Conservation (phyloP, 2,113 vertebrate genomes). For the Pluvianellus socialis region DNA sequence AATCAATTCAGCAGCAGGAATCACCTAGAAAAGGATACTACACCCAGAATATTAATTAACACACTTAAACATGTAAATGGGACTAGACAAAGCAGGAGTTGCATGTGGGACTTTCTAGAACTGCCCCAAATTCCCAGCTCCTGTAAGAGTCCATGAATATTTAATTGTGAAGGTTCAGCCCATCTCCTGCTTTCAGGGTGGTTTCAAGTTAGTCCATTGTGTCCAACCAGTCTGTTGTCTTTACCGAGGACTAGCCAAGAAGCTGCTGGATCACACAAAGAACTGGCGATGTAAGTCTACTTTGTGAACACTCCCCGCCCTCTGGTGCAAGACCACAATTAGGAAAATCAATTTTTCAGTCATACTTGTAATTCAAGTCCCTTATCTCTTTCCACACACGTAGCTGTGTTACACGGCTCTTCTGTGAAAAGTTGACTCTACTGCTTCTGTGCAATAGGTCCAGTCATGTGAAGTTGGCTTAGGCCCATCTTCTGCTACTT, state of each 20-base stretch:
- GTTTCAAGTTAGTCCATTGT: not conserved
- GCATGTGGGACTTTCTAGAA: not conserved
- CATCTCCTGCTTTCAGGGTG: not conserved
- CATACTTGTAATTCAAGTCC: not conserved
- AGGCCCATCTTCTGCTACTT: not conserved
- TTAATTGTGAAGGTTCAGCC: not conserved
- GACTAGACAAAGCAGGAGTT: not conserved
- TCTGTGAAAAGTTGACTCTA: not conserved
- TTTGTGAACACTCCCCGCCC: not conserved
- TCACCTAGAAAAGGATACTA: not conserved
- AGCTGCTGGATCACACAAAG: not conserved
- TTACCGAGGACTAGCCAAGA: not conserved
- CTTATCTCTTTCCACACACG: not conserved
- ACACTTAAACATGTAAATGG: not conserved
- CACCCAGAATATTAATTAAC: not conserved
- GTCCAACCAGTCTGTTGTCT: not conserved
- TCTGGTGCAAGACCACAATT: not conserved
- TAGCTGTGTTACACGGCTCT: not conserved
- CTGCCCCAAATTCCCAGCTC: not conserved
- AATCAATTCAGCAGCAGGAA: not conserved
- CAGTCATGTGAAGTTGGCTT: not conserved
- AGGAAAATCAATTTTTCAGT: not conserved
- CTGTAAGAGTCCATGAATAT: not conserved
- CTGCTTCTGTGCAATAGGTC: not conserved
- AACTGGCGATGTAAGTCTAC: rapidly evolving